Conservation (phyloP, 1,140 invertebrate genomes). For the Meloidogyne chitwoodi region DNA sequence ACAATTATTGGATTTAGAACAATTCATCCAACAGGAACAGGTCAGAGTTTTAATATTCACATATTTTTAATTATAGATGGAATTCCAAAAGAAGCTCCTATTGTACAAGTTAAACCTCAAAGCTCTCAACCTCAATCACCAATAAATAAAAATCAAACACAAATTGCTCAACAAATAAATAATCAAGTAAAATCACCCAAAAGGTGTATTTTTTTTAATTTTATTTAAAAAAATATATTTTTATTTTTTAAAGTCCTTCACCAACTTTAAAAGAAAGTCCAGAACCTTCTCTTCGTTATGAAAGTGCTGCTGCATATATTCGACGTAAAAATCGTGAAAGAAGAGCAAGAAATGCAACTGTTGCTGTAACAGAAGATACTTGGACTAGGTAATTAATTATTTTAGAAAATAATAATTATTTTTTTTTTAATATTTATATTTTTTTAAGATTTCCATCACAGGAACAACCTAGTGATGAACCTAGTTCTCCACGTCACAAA, state of each 20-base stretch:
- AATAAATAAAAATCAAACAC: constrained; percentile 11
- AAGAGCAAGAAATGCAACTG: constrained; percentile 51
- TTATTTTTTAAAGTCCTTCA: too few species aligned
- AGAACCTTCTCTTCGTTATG: constrained; percentile 24
- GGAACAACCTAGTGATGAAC: too few species aligned
- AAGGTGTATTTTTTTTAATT: background rate
- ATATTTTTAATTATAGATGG: constrained; percentile 24
- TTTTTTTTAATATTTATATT: constrained; percentile 1
- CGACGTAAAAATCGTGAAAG: constrained; percentile 57
- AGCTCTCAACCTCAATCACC: constrained; percentile 18
- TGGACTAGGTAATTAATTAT: constrained; percentile 16
- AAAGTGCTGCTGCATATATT: constrained; percentile 55
- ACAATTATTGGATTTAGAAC: constrained; percentile 48
- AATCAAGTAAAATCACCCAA: background rate
- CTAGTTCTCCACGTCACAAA: background rate
- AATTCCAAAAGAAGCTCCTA: constrained; percentile 40
- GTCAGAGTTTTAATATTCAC: constrained; percentile 5
- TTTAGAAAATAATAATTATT: background rate
- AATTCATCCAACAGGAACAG: constrained; percentile 39
- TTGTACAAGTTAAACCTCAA: constrained; percentile 45
- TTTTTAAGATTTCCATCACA: too few species aligned
- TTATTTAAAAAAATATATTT: too few species aligned
- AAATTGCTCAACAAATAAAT: constrained; percentile 5
- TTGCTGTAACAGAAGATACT: constrained; percentile 44
- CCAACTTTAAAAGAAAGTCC: background rate